Evolutionary conservation across 2,797 vertebrate genomes (phyloP).

Genomic region (Natrix natrix): DNA sequence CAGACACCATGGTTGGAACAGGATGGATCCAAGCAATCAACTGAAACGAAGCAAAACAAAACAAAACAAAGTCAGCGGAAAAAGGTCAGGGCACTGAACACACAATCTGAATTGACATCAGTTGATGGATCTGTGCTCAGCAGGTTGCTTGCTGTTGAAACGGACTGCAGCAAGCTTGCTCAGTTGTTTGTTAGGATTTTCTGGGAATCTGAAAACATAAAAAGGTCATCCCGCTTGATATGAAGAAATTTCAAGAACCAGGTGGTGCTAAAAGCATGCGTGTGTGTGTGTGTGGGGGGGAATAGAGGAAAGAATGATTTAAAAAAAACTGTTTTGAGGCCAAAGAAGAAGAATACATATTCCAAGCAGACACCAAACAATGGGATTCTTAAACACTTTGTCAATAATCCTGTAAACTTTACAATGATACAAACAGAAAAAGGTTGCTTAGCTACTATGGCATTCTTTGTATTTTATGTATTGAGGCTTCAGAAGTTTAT

Average conservation of each 20-base stretch:
- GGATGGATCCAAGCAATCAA: conserved; percentile 93
- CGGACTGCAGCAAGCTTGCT: background rate
- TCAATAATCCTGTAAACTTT: background rate
- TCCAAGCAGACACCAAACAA: background rate
- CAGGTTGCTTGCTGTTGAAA: accelerated
- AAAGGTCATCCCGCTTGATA: conserved; percentile 20
- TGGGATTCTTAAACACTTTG: background rate
- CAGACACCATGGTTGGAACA: conserved; percentile 97
- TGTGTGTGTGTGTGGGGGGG: too few relatives aligned
- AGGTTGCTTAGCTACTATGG: background rate
- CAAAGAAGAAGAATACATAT: conserved; percentile 1
- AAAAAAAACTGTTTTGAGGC: background rate
- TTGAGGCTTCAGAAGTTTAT: background rate
- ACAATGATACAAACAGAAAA: background rate
- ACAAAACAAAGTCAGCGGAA: background rate
- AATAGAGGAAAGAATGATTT: background rate
- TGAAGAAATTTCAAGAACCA: background rate
- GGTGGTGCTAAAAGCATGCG: background rate
- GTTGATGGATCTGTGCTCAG: background rate
- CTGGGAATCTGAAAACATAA: conserved; percentile 2
- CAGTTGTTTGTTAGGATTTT: background rate
- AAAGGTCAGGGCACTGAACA: background rate
- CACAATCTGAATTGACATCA: background rate
- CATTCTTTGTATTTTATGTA: background rate
- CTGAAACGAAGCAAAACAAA: conserved; percentile 63